Percentiles rank a stretch among this genome's conserved stretches.
Conservation (phyloP, 2,888 invertebrate genomes). For the Dynastes hyllus region DNA sequence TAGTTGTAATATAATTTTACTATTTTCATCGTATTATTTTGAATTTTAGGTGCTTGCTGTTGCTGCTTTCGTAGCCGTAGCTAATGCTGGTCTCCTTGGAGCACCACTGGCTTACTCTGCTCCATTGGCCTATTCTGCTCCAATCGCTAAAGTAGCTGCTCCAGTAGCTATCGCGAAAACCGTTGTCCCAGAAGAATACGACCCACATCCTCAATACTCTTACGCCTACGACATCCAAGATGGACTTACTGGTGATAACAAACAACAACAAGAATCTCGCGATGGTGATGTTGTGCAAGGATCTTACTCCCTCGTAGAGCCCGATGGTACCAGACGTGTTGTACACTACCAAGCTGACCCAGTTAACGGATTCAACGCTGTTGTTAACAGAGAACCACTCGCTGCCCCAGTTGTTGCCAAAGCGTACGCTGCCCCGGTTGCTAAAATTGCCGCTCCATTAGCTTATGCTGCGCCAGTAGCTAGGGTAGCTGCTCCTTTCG, state of each 20-base stretch:
- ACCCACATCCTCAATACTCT: slow-evolving; percentile 75
- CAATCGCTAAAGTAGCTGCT: slow-evolving; percentile 57
- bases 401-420: slow-evolving; percentile 61
- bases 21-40: neutral
- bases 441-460: slow-evolving; percentile 59
- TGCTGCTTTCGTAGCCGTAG: slow-evolving; percentile 56
- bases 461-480: slow-evolving; percentile 62
- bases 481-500: slow-evolving; percentile 51
- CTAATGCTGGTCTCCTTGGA: slow-evolving; percentile 55
- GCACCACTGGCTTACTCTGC: slow-evolving; percentile 55
- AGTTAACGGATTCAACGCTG: slow-evolving; percentile 78
- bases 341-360: slow-evolving; percentile 77
- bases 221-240: slow-evolving; percentile 76
- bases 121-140: slow-evolving; percentile 55
- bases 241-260: slow-evolving; percentile 73
- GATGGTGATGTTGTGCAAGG: slow-evolving; percentile 74
- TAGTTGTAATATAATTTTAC: slow-evolving; percentile 47
- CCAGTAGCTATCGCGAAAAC: slow-evolving; percentile 62
- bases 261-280: slow-evolving; percentile 73
- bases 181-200: slow-evolving; percentile 68
- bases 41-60: slow-evolving; percentile 56
- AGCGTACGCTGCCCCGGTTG: slow-evolving; percentile 49
- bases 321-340: slow-evolving; percentile 73
- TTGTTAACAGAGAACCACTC: slow-evolving; percentile 76
- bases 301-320: slow-evolving; percentile 73